Percentiles rank a stretch among this genome's conserved stretches.
phyloP scores from a whole-genome alignment of 2,113 vertebrate species.

The Mustelus asterias region DNA sequence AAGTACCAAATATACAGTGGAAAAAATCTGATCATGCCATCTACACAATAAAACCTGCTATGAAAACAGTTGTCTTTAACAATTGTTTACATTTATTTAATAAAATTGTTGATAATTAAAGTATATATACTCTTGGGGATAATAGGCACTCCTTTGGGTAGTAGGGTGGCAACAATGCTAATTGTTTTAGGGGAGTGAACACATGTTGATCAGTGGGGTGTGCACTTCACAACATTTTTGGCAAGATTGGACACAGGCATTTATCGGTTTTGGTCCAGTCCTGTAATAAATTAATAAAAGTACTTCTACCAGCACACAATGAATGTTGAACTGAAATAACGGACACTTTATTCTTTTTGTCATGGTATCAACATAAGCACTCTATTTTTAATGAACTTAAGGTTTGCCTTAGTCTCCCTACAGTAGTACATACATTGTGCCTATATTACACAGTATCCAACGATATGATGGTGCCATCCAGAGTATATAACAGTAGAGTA shows the following conservation, averaged over 20 bases:
- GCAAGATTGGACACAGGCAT: not conserved
- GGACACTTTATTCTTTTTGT: not conserved
- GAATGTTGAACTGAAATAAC: not conserved
- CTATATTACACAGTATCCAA: not conserved
- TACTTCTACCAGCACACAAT: not conserved
- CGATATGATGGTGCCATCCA: not conserved
- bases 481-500: not conserved
- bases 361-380: not conserved
- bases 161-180: not conserved
- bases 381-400: not conserved
- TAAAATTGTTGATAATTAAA: not conserved
- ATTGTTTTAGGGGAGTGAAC: not conserved
- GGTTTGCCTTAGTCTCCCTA: not conserved
- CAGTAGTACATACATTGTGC: not conserved
- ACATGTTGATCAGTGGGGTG: not conserved
- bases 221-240: not conserved
- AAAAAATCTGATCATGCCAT: constrained; percentile 5
- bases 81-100: not conserved
- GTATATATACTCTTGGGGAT: not conserved
- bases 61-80: not conserved
- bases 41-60: constrained; percentile 27
- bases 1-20: constrained; percentile 30
- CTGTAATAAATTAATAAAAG: not conserved
- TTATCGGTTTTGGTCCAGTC: not conserved
- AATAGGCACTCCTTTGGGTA: not conserved